These are phyloP conservation scores for Enteromius paludinosus DNA, from an alignment of 2,797 vertebrate genomes.

Conservation along the genomic window DNA sequence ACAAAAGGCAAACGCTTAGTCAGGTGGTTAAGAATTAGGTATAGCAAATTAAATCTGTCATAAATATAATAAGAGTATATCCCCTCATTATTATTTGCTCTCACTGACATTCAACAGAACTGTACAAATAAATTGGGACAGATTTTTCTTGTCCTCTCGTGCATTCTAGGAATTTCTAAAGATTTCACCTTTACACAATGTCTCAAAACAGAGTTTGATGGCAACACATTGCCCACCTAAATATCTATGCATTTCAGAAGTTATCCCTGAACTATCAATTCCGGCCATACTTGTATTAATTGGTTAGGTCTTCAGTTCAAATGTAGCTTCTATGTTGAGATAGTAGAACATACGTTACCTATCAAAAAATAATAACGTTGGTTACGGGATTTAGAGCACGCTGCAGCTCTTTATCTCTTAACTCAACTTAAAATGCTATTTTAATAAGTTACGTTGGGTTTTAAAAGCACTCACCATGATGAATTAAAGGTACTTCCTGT, in stretches of 20 bases:
- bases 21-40: background rate
- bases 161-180: background rate
- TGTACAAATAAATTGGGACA: background rate
- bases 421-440: background rate
- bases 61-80: background rate
- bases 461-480: slow-evolving; percentile 50
- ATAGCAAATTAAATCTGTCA: background rate
- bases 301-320: background rate
- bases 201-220: background rate
- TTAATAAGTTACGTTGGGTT: background rate
- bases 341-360: too few species aligned
- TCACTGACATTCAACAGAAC: background rate
- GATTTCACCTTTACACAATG: background rate
- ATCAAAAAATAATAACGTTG: background rate
- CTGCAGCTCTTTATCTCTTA: background rate
- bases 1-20: background rate
- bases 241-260: background rate
- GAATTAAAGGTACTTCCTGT: slow-evolving; percentile 54
- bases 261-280: background rate
- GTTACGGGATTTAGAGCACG: background rate
- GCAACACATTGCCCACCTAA: background rate
- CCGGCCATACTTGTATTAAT: background rate
- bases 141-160: background rate
- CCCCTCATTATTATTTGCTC: background rate
- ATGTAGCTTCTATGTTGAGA: background rate